Evolutionary conservation across 2,113 vertebrate species (phyloP).

Genomic region (Hippocampus abdominalis): DNA sequence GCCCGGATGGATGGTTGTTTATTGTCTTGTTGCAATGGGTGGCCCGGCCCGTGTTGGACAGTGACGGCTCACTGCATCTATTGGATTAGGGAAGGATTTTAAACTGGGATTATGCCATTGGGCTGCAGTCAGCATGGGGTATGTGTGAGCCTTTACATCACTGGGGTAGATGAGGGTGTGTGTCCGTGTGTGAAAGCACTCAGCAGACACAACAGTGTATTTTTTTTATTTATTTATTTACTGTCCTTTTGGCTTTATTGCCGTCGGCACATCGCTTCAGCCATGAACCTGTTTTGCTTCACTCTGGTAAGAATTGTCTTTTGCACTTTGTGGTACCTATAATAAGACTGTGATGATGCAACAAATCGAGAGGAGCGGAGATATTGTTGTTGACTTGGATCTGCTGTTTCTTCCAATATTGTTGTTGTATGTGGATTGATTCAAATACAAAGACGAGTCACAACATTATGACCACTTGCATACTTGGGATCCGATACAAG

Average conservation of each 20-base stretch:
- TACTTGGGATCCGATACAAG: neutral
- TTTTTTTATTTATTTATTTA: neutral
- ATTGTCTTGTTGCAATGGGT: slow-evolving; percentile 52
- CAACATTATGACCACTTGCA: neutral
- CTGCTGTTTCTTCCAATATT: neutral
- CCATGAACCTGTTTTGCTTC: slow-evolving; percentile 96
- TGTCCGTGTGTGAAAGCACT: slow-evolving; percentile 26
- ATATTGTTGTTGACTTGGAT: slow-evolving; percentile 19
- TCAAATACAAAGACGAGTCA: neutral
- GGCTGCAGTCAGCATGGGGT: slow-evolving; percentile 69
- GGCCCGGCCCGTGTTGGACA: slow-evolving; percentile 69
- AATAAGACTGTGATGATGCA: no score
- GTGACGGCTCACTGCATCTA: slow-evolving; percentile 79
- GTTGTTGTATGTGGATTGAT: neutral
- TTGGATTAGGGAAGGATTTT: slow-evolving; percentile 90
- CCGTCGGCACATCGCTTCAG: slow-evolving; percentile 31
- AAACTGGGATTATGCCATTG: slow-evolving; percentile 78
- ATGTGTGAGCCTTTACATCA: slow-evolving; percentile 43
- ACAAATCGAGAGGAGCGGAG: neutral
- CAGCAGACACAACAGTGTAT: slow-evolving; percentile 11
- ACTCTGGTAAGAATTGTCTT: slow-evolving; percentile 80
- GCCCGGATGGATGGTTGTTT: slow-evolving; percentile 22
- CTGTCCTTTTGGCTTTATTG: slow-evolving; percentile 29
- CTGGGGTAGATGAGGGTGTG: slow-evolving; percentile 13
- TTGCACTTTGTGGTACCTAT: no score